Evolutionary conservation across 2,113 vertebrate species (phyloP).

Genomic region (Epinephelus fuscoguttatus): DNA sequence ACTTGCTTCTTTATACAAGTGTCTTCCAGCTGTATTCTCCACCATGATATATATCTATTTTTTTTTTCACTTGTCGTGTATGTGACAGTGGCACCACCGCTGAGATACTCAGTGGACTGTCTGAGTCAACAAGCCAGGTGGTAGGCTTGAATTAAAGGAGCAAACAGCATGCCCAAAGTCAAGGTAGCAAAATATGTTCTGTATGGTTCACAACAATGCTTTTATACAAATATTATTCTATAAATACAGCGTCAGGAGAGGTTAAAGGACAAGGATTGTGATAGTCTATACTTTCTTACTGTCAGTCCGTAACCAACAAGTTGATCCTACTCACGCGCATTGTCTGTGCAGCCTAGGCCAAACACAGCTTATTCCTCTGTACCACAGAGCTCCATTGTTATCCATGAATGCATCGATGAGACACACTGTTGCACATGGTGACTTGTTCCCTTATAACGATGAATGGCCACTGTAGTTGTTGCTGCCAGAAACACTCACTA

Average conservation of each 20-base stretch:
- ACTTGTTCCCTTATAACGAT: background rate
- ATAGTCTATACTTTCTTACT: background rate
- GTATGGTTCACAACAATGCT: background rate
- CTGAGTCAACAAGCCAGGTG: background rate
- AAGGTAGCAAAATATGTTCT: background rate
- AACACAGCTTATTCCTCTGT: background rate
- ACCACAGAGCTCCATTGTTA: background rate
- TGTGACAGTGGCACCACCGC: background rate
- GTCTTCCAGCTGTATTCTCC: background rate
- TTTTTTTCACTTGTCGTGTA: background rate
- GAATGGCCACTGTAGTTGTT: background rate
- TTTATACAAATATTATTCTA: background rate
- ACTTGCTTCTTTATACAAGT: background rate
- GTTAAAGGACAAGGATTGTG: background rate
- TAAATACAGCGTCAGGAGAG: background rate
- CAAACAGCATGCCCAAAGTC: background rate
- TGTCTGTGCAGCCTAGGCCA: background rate
- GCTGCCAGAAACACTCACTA: background rate
- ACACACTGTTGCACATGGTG: background rate
- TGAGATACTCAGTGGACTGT: background rate
- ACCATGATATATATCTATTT: background rate
- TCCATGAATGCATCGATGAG: background rate
- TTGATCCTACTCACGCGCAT: background rate
- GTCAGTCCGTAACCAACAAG: background rate
- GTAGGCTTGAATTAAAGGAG: background rate